Conservation (phyloP, 2,888 invertebrate genomes). For the Acleris sparsana region DNA sequence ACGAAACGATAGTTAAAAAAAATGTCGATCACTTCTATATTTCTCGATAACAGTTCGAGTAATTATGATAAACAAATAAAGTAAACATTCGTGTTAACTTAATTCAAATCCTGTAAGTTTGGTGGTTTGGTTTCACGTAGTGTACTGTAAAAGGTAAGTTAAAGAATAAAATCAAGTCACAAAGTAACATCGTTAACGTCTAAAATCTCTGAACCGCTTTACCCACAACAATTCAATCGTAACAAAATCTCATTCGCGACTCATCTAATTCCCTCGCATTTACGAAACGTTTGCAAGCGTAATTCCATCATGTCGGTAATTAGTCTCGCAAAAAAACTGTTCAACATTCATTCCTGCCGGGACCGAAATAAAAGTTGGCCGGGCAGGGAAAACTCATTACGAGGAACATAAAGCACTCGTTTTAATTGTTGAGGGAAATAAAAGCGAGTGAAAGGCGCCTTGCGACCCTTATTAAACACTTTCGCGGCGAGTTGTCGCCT, state of each 20-base stretch:
- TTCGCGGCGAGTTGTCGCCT: slow-evolving; percentile 8
- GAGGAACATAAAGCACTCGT: slow-evolving; percentile 37
- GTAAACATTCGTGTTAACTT: too few species aligned
- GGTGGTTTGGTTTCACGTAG: too few species aligned
- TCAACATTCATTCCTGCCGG: slow-evolving; percentile 19
- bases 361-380: slow-evolving; percentile 24
- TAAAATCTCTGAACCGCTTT: not conserved
- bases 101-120: too few species aligned
- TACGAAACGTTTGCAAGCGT: slow-evolving; percentile 12
- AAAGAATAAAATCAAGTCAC: too few species aligned
- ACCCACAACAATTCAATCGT: slow-evolving; percentile 5
- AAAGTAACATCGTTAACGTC: too few species aligned
- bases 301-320: slow-evolving; percentile 13
- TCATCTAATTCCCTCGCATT: slow-evolving; percentile 21
- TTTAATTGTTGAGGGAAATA: slow-evolving; percentile 38
- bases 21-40: too few species aligned
- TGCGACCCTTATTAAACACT: slow-evolving; percentile 25
- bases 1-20: too few species aligned
- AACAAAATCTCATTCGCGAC: slow-evolving; percentile 12
- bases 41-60: too few species aligned
- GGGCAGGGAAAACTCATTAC: slow-evolving; percentile 37
- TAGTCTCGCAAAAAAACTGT: slow-evolving; percentile 16
- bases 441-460: slow-evolving; percentile 16
- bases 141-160: too few species aligned
- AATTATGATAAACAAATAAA: too few species aligned